Evolutionary conservation across 2,113 vertebrate species (phyloP).

Genomic region (Notothenia coriiceps): DNA sequence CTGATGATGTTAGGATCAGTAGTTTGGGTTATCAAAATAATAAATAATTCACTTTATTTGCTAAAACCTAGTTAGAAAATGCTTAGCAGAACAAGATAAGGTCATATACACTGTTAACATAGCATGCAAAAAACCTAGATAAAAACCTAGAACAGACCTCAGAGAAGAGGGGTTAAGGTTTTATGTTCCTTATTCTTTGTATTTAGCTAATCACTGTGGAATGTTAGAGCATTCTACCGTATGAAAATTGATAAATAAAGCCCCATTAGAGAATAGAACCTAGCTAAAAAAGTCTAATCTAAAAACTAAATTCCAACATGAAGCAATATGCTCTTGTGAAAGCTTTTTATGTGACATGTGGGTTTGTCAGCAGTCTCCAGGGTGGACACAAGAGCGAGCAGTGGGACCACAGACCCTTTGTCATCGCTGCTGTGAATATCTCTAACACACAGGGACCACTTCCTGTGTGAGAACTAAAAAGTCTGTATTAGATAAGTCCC

Average conservation of each 20-base stretch:
- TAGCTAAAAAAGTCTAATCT: neutral
- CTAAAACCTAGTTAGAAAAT: too few relatives aligned
- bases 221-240: neutral
- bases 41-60: too few relatives aligned
- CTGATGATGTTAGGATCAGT: too few relatives aligned
- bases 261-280: neutral
- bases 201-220: too few relatives aligned
- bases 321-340: neutral
- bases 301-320: neutral
- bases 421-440: slow-evolving; percentile 4
- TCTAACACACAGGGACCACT: neutral
- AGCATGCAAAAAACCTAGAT: too few relatives aligned
- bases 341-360: neutral
- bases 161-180: too few relatives aligned
- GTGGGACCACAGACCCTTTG: neutral
- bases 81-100: too few relatives aligned
- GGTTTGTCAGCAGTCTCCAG: slow-evolving; percentile 2
- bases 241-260: neutral
- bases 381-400: slow-evolving; percentile 27
- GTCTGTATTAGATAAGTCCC: neutral
- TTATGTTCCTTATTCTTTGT: too few relatives aligned
- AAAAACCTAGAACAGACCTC: too few relatives aligned
- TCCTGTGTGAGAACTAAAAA: slow-evolving; percentile 9
- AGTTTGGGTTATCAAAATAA: too few relatives aligned
- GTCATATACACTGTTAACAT: too few relatives aligned